Conservation (phyloP, 1,140 invertebrate species). For the Reticulitermes speratus region DNA sequence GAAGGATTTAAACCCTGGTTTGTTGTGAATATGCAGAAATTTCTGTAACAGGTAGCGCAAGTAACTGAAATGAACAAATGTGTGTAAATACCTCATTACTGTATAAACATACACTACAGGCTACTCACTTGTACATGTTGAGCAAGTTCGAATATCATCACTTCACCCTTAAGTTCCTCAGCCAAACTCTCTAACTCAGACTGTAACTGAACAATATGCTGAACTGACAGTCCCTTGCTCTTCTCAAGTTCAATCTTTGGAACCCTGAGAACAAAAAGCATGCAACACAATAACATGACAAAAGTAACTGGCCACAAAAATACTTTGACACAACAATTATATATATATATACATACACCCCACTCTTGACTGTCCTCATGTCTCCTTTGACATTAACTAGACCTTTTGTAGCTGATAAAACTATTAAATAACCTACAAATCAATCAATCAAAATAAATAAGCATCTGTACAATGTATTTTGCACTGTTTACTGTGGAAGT, state of each 20-base stretch:
- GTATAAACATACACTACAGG: too few species aligned
- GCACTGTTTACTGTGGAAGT: too few species aligned
- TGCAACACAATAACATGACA: not conserved
- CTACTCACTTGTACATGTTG: constrained; percentile 57
- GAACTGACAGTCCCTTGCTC: constrained; percentile 66
- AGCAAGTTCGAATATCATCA: constrained; percentile 74
- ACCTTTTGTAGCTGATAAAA: too few species aligned
- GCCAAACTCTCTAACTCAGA: constrained; percentile 59
- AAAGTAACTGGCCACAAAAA: not conserved
- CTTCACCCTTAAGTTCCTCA: constrained; percentile 62
- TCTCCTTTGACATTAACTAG: too few species aligned
- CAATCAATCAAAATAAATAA: too few species aligned
- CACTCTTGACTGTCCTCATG: too few species aligned
- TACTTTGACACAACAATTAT: too few species aligned
- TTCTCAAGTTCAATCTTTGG: constrained; percentile 64
- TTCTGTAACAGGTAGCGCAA: constrained; percentile 45
- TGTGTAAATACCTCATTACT: too few species aligned
- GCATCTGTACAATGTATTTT: too few species aligned
- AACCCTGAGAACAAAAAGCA: constrained; percentile 46
- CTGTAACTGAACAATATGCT: constrained; percentile 56
- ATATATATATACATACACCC: too few species aligned
- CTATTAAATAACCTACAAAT: too few species aligned
- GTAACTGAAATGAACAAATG: not conserved
- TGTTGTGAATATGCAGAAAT: constrained; percentile 71
- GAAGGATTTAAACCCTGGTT: constrained; percentile 70